These are phyloP conservation scores for Tachuris rubrigastra DNA, from an alignment of 2,113 vertebrate genomes.

Conservation along the genomic window DNA sequence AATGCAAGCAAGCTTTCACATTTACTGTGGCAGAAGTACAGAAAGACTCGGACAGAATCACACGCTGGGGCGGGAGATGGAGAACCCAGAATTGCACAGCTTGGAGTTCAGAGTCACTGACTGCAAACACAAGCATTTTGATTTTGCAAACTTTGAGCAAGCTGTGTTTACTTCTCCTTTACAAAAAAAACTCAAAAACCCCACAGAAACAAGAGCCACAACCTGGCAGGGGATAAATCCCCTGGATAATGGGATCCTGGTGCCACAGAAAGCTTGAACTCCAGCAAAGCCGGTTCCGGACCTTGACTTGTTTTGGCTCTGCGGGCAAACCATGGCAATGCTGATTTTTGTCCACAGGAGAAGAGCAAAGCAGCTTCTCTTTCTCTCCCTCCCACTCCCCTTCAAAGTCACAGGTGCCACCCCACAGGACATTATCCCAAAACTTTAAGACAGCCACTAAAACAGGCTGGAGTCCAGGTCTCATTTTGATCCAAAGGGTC, in stretches of 20 bases:
- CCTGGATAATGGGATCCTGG: background rate
- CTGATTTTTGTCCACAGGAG: background rate
- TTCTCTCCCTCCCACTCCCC: background rate
- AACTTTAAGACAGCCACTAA: slow-evolving; percentile 45
- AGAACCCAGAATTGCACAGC: slow-evolving; percentile 66
- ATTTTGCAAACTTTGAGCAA: slow-evolving; percentile 23
- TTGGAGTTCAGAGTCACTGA: slow-evolving; percentile 61
- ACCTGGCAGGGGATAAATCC: slow-evolving; percentile 42
- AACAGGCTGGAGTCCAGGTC: background rate
- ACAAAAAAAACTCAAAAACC: background rate
- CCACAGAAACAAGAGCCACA: slow-evolving; percentile 25
- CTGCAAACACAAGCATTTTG: slow-evolving; percentile 65
- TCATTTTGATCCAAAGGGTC: slow-evolving; percentile 11
- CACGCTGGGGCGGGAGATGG: slow-evolving; percentile 28
- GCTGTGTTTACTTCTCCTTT: slow-evolving; percentile 34
- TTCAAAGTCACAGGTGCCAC: background rate
- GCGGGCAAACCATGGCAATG: slow-evolving; percentile 26
- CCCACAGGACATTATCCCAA: slow-evolving; percentile 29
- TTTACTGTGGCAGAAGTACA: slow-evolving; percentile 73
- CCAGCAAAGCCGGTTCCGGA: slow-evolving; percentile 16
- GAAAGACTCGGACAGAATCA: slow-evolving; percentile 65
- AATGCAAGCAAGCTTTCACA: slow-evolving; percentile 79
- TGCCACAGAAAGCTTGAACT: slow-evolving; percentile 6
- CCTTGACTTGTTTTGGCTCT: slow-evolving; percentile 29
- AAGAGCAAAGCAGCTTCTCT: slow-evolving; percentile 46